phyloP scores from a whole-genome alignment of 1,140 invertebrate species.

The Dreissena rostriformis region DNA sequence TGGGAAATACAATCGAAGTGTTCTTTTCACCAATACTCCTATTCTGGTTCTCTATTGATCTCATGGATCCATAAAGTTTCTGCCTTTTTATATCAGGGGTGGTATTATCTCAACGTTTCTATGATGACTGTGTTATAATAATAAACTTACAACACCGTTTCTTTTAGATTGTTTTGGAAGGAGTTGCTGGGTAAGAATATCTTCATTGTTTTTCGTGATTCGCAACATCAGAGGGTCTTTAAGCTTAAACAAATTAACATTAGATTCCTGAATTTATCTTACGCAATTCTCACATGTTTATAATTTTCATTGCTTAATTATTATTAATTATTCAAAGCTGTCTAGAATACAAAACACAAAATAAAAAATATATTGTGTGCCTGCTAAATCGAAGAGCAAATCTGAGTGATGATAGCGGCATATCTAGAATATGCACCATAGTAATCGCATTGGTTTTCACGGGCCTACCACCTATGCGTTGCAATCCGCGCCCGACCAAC shows the following conservation, averaged over 20 bases:
- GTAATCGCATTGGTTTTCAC: constrained; percentile 29
- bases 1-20: no score
- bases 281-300: no score
- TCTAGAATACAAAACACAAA: not conserved
- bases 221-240: constrained; percentile 10
- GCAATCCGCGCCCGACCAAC: constrained; percentile 24
- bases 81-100: no score
- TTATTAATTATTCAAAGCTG: not conserved
- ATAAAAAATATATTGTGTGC: not conserved
- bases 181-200: not conserved
- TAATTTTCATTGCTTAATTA: no score
- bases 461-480: not conserved
- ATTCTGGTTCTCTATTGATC: no score
- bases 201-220: constrained; percentile 22
- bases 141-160: constrained; percentile 7
- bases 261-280: no score
- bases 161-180: constrained; percentile 6
- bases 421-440: constrained; percentile 24
- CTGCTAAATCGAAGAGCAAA: constrained; percentile 34
- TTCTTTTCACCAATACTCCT: no score
- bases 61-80: no score
- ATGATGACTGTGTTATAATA: no score
- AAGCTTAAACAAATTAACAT: constrained; percentile 2
- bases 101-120: no score
- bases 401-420: constrained; percentile 13